Base-by-base conservation (phyloP, 2,888 invertebrate species). In the Caprella mutica region DNA sequence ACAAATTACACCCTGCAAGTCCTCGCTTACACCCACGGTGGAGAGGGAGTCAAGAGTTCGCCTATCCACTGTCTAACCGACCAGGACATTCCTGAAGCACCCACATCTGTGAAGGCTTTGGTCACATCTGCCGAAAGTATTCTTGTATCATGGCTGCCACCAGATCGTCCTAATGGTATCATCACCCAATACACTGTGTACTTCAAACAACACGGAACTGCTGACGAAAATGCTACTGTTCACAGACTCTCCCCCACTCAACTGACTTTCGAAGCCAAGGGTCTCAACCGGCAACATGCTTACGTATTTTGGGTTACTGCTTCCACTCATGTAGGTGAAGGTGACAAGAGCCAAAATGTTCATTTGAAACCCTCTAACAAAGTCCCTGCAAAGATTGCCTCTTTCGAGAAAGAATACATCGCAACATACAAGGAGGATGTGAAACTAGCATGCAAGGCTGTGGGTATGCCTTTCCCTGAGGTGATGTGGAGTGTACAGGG, bases 1-100 rank as follows among this genome's bases (percentile, higher is more conserved):
- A 94, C 93, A 2, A 94, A 96, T 76, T 96, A 94, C 75, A 93
- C 91, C 58, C 89, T 96, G 83, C 91, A 93, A 78, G 91, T 96
- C 30, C 76, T 93, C 68, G 92, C 94, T 23, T 93, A 85, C 69
- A 94, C 94, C 6, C 85, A 91, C 56, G 93, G 91, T 65, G 96
- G 96, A 12, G 93, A 94, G 72, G 93, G 94, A 63, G 91, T 91
- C 44, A 82, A 89, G 67, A 85, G 86, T 67, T 78, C 80, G 19
- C 85, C 88, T 6, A 88, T 93, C 67, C 89, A 89, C 73, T 91
- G 93, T 72, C 86, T 86, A 76, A 94, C 94, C 51, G 89, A 91
- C 77, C 92, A 94, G 76, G 94, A 94, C 74, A 88, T 88, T 61
- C 94, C 94, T 38, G 92, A 91, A 75, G 84, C 90, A 8, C 94